phyloP scores from a whole-genome alignment of 1,140 invertebrate species.

The Daktulosphaira vitifoliae region DNA sequence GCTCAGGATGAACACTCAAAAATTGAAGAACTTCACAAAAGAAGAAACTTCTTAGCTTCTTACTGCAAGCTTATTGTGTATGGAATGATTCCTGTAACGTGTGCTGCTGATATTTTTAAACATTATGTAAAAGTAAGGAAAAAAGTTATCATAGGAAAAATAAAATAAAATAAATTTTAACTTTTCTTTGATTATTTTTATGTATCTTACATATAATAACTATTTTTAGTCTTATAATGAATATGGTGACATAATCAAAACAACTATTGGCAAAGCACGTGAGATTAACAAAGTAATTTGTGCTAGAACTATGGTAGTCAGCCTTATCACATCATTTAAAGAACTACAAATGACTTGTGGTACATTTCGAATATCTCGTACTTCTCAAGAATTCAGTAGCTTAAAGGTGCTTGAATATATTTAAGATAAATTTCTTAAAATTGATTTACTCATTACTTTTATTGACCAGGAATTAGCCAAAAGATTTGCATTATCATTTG shows the following conservation, averaged over 20 bases:
- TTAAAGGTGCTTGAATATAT: conserved; percentile 56
- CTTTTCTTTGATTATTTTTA: not conserved
- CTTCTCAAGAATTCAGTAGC: conserved; percentile 70
- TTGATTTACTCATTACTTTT: conserved; percentile 36
- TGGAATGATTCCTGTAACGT: conserved; percentile 86
- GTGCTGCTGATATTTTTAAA: conserved; percentile 90
- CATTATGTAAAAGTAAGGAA: conserved; percentile 84
- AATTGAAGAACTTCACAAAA: conserved; percentile 93
- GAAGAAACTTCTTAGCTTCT: conserved; percentile 88
- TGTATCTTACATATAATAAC: too few relatives aligned
- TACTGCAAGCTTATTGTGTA: conserved; percentile 98
- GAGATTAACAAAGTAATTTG: conserved; percentile 97
- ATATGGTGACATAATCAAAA: conserved; percentile 99
- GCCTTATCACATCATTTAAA: conserved; percentile 75
- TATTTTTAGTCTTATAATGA: conserved; percentile 83
- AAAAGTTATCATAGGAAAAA: too few relatives aligned
- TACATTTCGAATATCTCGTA: conserved; percentile 52
- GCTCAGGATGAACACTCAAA: conserved; percentile 85
- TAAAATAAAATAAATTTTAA: too few relatives aligned
- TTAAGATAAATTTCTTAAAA: not conserved
- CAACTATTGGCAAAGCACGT: conserved; percentile 87
- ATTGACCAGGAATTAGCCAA: conserved; percentile 78
- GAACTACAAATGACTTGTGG: conserved; percentile 58
- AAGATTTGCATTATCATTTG: conserved; percentile 93
- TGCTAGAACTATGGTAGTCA: conserved; percentile 86